Evolutionary conservation across 2,888 invertebrate species (phyloP), one percentile per base, ranked within the genome.

Genomic region (Odontocolon sp.): DNA sequence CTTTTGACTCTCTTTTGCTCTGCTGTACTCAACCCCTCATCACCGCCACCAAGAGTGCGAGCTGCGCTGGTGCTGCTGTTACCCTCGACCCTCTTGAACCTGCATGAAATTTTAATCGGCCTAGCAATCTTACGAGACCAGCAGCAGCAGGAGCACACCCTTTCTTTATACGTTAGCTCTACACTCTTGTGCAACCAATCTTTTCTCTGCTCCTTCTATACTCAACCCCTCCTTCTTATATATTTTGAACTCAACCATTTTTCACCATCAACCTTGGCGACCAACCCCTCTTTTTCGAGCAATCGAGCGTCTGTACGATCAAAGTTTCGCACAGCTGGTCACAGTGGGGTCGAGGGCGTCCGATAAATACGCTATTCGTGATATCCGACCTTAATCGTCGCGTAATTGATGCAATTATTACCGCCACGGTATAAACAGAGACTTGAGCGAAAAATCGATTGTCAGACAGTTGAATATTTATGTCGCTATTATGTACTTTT

Each of bases 71-170:
- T 14, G 16, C 42, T 42, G 42, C 38, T 23, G 64, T 45, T 52
- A 28, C 36, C 59, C 64, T 59, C 76, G 66, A 76, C 71, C 67
- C 61, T 76, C 67, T 72, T 77, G 67, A 71, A 68, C 71, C 72
- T 61, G 76, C 76, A 77, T 73, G 77, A 82, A 81, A 83, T 82
- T 80, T 81, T 81, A 81, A 83, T 83, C 81, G 79, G 52, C 67
- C 68, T 66, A 57, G 57, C 73, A 57, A 66, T 74, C 74, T 74
- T 73, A 67, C 74, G 50, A 63, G 71, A 61, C 76, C 54, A 68
- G 75, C 56, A 54, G 47, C 59, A 50, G 42, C 77, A n/a, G n/a
- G n/a, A n/a, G n/a, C n/a, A n/a, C n/a, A 54, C 54, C 40, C 47
- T 40, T 40, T 52, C 54, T 54, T 21, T 64, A 63, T n/a, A 28